Conservation (phyloP, 2,113 vertebrate genomes). For the Scomber scombrus region DNA sequence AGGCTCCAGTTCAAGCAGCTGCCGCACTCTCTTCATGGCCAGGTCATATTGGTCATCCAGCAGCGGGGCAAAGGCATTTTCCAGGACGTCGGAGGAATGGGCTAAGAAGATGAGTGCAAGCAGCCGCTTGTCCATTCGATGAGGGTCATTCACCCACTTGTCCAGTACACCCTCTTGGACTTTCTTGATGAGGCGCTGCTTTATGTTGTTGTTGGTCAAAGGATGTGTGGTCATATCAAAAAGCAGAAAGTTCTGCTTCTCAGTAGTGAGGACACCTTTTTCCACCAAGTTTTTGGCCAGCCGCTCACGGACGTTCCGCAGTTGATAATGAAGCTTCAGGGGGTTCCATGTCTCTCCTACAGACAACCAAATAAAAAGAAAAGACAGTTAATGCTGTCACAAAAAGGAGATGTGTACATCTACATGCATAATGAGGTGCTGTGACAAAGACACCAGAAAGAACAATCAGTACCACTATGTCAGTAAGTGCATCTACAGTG, state of each 20-base stretch:
- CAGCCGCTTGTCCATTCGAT: conserved; percentile 95
- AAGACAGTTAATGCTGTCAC: background rate
- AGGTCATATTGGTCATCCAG: conserved; percentile 97
- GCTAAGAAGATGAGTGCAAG: conserved; percentile 95
- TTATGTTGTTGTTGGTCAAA: conserved; percentile 96
- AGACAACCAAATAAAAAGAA: conserved; percentile 3
- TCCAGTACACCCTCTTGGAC: conserved; percentile 95
- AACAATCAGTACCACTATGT: background rate
- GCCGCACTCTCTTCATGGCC: conserved; percentile 95
- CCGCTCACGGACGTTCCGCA: conserved; percentile 94
- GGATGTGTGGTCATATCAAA: conserved; percentile 99
- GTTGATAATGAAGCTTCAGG: conserved; percentile 95
- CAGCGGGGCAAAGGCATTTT: conserved; percentile 95
- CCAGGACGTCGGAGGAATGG: conserved; percentile 94
- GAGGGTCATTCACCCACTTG: conserved; percentile 95
- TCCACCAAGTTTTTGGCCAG: conserved; percentile 97
- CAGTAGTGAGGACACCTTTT: conserved; percentile 96
- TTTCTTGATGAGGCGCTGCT: conserved; percentile 96
- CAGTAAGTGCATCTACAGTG: too few relatives aligned
- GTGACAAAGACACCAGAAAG: background rate
- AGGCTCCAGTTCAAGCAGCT: conserved; percentile 95
- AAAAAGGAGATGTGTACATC: background rate
- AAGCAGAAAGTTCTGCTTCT: conserved; percentile 98
- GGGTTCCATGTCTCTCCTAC: conserved; percentile 97
- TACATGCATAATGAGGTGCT: background rate